A percentile compares a stretch with the other conserved stretches of the same genome.
phyloP scores from a whole-genome alignment of 2,797 vertebrate genomes.

The Parauchenoglanis ngamensis region DNA sequence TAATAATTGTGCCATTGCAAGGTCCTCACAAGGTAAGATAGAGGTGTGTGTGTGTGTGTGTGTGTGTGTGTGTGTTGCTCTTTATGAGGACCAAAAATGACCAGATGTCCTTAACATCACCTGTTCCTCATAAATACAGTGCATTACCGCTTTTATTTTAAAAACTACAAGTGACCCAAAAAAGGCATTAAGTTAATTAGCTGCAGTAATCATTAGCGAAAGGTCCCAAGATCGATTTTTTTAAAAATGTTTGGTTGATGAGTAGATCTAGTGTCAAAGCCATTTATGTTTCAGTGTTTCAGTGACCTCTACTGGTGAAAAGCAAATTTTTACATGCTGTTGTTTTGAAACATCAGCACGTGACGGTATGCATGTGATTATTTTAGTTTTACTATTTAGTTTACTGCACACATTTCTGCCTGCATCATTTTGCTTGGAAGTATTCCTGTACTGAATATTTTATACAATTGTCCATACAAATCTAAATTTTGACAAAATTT shows the following conservation, averaged over 20 bases:
- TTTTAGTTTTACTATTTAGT: too few relatives aligned
- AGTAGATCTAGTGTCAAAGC: too few relatives aligned
- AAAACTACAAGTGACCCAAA: not conserved
- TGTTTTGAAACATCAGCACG: not conserved
- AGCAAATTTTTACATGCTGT: too few relatives aligned
- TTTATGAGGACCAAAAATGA: not conserved
- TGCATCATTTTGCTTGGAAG: not conserved
- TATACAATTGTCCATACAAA: not conserved
- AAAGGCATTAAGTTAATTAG: not conserved
- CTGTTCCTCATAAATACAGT: not conserved
- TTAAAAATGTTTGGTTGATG: not conserved
- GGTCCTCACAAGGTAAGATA: too few relatives aligned
- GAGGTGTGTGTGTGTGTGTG: too few relatives aligned
- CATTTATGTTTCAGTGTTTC: not conserved
- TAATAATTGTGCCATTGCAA: too few relatives aligned
- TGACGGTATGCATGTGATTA: too few relatives aligned
- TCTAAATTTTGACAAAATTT: too few relatives aligned
- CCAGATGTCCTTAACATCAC: not conserved
- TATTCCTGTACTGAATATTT: not conserved
- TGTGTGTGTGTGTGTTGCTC: too few relatives aligned
- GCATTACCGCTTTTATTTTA: not conserved
- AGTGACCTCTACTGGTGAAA: conserved; percentile 43
- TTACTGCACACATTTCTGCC: not conserved
- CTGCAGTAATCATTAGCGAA: not conserved
- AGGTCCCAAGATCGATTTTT: not conserved